Percentiles rank a stretch among this genome's conserved stretches.
These are phyloP conservation scores for Sigmodon hispidus DNA, from an alignment of 2,113 vertebrate species.

Conservation along the genomic window DNA sequence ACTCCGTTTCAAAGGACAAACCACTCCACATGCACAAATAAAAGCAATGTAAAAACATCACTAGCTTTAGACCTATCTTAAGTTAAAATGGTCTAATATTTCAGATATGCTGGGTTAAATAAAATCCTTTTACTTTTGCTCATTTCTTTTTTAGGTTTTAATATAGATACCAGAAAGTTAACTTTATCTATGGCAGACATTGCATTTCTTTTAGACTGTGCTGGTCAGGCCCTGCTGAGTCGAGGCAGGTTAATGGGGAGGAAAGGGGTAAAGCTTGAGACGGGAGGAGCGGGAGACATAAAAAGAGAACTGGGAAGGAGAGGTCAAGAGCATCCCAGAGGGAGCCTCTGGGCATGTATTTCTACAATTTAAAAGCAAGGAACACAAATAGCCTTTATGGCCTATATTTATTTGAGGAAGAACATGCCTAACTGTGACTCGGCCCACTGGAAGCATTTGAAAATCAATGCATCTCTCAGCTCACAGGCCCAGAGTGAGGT, in stretches of 20 bases:
- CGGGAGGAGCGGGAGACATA: neutral
- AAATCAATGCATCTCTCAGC: neutral
- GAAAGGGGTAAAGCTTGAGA: slow-evolving; percentile 9
- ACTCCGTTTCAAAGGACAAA: neutral
- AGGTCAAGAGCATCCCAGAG: neutral
- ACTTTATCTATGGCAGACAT: neutral
- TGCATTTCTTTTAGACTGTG: neutral
- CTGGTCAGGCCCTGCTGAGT: neutral
- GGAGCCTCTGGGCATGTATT: neutral
- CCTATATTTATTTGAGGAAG: neutral
- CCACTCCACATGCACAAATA: neutral
- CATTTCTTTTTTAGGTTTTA: slow-evolving; percentile 13
- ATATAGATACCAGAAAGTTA: neutral
- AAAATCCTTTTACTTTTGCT: neutral
- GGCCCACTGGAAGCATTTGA: neutral
- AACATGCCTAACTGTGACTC: neutral
- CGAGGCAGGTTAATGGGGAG: neutral
- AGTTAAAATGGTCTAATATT: slow-evolving; percentile 20
- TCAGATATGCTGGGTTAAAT: neutral
- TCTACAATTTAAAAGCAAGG: slow-evolving; percentile 4
- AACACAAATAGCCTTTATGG: neutral
- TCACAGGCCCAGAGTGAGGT: neutral
- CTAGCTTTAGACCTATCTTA: neutral
- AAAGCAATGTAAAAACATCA: neutral
- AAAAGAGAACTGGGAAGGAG: neutral